Conservation (phyloP, 2,113 vertebrate genomes). For the Psilopsiagon aymara region DNA sequence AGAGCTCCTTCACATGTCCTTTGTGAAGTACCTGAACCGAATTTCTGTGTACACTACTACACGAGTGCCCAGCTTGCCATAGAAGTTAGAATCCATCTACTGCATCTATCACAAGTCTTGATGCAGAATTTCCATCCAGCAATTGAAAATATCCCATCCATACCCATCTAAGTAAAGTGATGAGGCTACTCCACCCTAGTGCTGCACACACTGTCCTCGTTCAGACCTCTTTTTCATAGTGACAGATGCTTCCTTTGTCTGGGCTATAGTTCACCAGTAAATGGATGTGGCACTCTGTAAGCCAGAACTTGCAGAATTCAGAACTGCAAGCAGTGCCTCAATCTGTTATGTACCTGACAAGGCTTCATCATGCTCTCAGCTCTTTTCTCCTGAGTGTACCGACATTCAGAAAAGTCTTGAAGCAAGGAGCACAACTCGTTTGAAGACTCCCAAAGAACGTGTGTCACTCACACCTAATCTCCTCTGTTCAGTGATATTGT, state of each 20-base stretch:
- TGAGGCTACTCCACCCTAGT: neutral
- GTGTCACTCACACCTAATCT: neutral
- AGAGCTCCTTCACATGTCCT: neutral
- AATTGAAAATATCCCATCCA: neutral
- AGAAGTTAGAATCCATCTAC: neutral
- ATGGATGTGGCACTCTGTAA: neutral
- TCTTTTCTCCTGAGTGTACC: neutral
- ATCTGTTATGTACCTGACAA: neutral
- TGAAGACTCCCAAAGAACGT: neutral
- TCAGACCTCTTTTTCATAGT: neutral
- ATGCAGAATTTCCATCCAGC: neutral
- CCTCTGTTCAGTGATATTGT: neutral
- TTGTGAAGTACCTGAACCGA: neutral
- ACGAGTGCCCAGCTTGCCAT: neutral
- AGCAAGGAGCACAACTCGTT: neutral
- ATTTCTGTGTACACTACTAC: neutral
- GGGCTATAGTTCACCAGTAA: neutral
- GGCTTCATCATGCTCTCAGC: neutral
- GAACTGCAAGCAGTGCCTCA: neutral
- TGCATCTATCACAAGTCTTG: neutral
- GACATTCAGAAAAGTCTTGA: neutral
- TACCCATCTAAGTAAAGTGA: neutral
- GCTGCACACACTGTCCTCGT: fast-evolving
- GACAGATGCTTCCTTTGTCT: neutral
- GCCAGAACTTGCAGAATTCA: neutral